Conservation (phyloP, 2,888 invertebrate species). For the Axea sp. region DNA sequence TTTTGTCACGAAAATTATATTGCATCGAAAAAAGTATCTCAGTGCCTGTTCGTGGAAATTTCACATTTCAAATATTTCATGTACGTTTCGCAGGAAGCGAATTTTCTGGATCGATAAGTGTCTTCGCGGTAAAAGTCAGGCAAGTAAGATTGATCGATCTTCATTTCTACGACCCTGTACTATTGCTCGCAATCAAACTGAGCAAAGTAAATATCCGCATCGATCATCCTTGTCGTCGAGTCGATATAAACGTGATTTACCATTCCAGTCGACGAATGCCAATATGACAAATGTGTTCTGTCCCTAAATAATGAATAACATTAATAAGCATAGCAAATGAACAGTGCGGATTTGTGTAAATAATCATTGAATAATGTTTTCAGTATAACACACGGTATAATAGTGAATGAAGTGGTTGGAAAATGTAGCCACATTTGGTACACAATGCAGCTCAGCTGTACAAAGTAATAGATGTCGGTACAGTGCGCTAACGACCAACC, state of each 20-base stretch:
- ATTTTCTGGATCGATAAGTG: constrained; percentile 56
- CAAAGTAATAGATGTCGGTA: background rate
- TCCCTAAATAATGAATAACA: constrained; percentile 44
- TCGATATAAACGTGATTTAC: constrained; percentile 64
- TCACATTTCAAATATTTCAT: no score
- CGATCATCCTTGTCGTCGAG: constrained; percentile 68
- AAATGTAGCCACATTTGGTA: constrained; percentile 7
- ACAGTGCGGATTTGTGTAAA: constrained; percentile 6
- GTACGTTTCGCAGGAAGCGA: no score
- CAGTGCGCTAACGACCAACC: background rate
- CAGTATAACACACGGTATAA: background rate
- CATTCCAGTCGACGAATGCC: constrained; percentile 8
- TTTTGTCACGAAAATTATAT: no score
- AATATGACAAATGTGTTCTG: constrained; percentile 7
- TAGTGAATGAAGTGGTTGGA: constrained; percentile 10
- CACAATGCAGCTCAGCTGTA: background rate
- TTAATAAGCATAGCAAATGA: constrained; percentile 43
- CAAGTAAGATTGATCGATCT: constrained; percentile 68
- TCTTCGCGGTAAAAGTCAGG: constrained; percentile 56
- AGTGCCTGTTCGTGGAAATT: no score
- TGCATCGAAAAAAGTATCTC: no score
- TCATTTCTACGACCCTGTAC: constrained; percentile 64
- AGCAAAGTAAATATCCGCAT: constrained; percentile 67
- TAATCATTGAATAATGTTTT: constrained; percentile 7
- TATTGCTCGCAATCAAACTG: constrained; percentile 67